Conservation (phyloP, 1,140 invertebrate species). For the Matsumurasca onukii region DNA sequence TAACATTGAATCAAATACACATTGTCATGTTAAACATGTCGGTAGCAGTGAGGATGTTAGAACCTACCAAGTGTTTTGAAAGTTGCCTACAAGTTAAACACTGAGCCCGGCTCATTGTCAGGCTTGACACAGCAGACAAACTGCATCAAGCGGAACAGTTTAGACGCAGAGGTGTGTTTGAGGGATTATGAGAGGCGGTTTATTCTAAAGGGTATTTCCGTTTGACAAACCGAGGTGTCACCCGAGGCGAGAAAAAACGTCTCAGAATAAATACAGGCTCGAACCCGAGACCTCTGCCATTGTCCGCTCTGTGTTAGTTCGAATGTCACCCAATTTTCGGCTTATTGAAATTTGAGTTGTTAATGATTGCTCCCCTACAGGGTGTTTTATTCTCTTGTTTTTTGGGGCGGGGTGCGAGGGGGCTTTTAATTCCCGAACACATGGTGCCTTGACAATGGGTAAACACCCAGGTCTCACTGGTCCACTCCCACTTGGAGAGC, state of each 20-base stretch:
- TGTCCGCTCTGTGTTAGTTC: conserved; percentile 27
- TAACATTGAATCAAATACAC: no score
- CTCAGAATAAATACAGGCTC: conserved; percentile 10
- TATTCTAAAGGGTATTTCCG: conserved; percentile 15
- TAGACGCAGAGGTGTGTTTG: not conserved
- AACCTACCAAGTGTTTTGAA: no score
- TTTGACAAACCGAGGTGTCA: not conserved
- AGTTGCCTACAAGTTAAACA: no score
- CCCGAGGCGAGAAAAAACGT: not conserved
- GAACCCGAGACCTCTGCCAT: conserved; percentile 11
- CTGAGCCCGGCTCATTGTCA: no score
- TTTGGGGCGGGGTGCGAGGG: conserved; percentile 25
- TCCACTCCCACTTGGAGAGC: not conserved
- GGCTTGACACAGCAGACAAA: no score
- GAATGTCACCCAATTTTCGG: conserved; percentile 34
- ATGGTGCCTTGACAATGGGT: conserved; percentile 1
- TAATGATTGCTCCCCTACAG: conserved; percentile 29
- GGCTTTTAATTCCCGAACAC: conserved; percentile 26
- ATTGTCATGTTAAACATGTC: no score
- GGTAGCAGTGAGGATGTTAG: no score
- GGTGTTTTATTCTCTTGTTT: conserved; percentile 28
- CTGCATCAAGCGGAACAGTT: no score
- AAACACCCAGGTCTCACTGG: not conserved
- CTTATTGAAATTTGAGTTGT: conserved; percentile 35
- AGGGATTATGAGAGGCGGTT: not conserved